These are phyloP conservation scores for Coregonus suidteri DNA, from an alignment of 2,797 vertebrate genomes.

Conservation along the genomic window DNA sequence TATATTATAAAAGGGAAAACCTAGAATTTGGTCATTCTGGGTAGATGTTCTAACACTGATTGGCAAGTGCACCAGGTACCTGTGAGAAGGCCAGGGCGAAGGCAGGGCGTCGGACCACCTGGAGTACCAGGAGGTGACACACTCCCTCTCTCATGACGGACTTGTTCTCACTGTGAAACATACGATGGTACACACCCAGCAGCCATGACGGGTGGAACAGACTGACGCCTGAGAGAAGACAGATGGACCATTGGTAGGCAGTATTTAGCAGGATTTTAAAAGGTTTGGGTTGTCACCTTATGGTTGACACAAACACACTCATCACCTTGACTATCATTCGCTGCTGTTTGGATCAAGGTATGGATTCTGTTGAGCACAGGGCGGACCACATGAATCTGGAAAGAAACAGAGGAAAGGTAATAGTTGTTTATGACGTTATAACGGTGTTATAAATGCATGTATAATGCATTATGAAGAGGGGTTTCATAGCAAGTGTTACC, in stretches of 20 bases:
- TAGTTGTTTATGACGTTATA: not conserved
- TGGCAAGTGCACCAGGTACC: conserved; percentile 66
- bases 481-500: not conserved
- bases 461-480: not conserved
- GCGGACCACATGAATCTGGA: conserved; percentile 91
- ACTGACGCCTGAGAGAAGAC: conserved; percentile 61
- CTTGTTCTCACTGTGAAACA: conserved; percentile 97
- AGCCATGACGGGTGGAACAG: conserved; percentile 90
- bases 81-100: conserved; percentile 81
- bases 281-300: not conserved
- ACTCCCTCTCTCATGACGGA: conserved; percentile 87
- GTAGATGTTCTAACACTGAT: too few relatives aligned
- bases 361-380: conserved; percentile 91
- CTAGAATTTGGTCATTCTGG: too few relatives aligned
- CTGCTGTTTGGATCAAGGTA: conserved; percentile 81
- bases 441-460: not conserved
- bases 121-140: conserved; percentile 86
- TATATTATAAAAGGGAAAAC: too few relatives aligned
- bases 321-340: conserved; percentile 78
- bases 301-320: not conserved
- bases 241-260: not conserved
- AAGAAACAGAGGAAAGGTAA: not conserved
- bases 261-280: not conserved
- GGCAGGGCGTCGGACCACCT: conserved; percentile 70
- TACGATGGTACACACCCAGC: conserved; percentile 90